These are phyloP conservation scores for Petrolisthes manimaculis DNA, from an alignment of 2,888 invertebrate genomes.

Conservation along the genomic window DNA sequence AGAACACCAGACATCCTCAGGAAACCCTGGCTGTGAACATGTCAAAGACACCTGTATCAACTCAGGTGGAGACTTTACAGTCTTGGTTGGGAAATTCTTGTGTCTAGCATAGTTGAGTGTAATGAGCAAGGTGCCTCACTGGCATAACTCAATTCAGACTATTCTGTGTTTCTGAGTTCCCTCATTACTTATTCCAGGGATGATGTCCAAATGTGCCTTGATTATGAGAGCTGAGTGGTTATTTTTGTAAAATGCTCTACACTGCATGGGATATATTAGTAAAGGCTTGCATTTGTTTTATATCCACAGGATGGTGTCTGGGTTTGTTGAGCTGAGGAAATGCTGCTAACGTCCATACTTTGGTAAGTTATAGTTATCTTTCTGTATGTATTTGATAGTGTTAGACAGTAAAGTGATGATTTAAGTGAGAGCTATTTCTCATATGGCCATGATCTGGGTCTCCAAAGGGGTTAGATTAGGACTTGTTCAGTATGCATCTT, in stretches of 20 bases:
- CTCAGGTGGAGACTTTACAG: conserved; percentile 33
- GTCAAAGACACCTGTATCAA: conserved; percentile 26
- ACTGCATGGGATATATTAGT: no score
- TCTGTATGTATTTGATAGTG: no score
- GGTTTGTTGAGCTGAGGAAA: no score
- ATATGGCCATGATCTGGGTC: no score
- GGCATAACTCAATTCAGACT: conserved; percentile 62
- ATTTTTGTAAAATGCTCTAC: conserved; percentile 5
- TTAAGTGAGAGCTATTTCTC: no score
- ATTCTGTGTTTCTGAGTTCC: conserved; percentile 43
- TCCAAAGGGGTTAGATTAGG: no score
- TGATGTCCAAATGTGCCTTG: conserved; percentile 50
- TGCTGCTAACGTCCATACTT: no score
- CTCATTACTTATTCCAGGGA: neutral
- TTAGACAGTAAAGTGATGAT: no score
- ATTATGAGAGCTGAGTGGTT: conserved; percentile 62
- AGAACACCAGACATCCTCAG: conserved; percentile 47
- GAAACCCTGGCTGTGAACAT: conserved; percentile 27
- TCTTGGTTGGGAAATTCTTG: conserved; percentile 48
- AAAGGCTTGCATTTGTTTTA: no score
- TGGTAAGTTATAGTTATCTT: no score
- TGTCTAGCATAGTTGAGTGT: conserved; percentile 58
- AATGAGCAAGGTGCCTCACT: conserved; percentile 48
- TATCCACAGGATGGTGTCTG: no score
- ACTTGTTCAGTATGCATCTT: no score